Base-by-base conservation (phyloP, 2,797 vertebrate genomes). In the Girardinus metallicus region DNA sequence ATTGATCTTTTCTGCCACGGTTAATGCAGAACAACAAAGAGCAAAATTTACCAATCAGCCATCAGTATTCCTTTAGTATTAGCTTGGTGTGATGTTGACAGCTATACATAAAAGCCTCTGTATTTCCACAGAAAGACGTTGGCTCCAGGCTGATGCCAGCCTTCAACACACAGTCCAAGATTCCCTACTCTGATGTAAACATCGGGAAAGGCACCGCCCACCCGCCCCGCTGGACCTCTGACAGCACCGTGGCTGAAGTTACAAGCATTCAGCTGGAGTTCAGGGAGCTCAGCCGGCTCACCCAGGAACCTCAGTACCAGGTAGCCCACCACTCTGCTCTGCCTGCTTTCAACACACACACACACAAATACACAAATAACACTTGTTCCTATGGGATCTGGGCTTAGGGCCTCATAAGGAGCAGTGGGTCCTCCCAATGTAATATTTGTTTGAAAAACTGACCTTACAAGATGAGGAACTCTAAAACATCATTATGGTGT, bases 261-360 rank as follows among this genome's bases (percentile, higher is more conserved):
- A 99, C 99, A 0, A 99, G 98, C 90, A 97, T 99, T 64, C 99
- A 99, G 94, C 91, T 99, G 89, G 99, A 99, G 84, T 99, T 99
- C 75, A 95, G 99, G 49, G 98, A 99, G 93, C 96, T 99, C 47
- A 98, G 97, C 23, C 96, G 95, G 5, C 95, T 99, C 82, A 99
- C 98, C 0, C 96, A 97, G 73, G 95, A 96, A n/a, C 95, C 94
- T 0, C 96, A 95, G 55, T 99, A 97, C 87, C 96, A 96, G 97
- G 99, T 95, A 44, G 15, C 26, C n/a, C 26, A 71, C 26, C 39
- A n/a, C 5, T 1, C 5, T 13, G 23, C 23, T 43, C 23, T 13
- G 23, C 23, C 36, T 68, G 34, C 31, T 21, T 16, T 36, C 34
- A 8, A 62, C 57, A 8, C 55, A 29, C 55, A 16, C 29, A 15